These are phyloP conservation scores for Mactromeris polynyma DNA, from an alignment of 2,888 invertebrate species.

Conservation along the genomic window DNA sequence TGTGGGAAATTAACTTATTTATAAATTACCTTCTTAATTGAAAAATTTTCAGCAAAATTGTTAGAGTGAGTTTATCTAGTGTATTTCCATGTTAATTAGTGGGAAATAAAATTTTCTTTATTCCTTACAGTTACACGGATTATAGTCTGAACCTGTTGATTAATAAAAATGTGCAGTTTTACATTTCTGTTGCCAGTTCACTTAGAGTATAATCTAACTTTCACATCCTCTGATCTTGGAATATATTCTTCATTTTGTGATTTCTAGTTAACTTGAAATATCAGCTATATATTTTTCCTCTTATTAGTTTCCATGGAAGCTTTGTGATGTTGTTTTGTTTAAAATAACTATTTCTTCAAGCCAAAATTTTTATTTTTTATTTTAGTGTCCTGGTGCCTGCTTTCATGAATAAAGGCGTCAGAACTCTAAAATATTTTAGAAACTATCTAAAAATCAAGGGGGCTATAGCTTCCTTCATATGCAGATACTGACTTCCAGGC, in stretches of 20 bases:
- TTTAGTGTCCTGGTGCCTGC: background rate
- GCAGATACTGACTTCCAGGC: no score
- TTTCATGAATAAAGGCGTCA: background rate
- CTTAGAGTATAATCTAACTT: no score
- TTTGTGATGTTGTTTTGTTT: background rate
- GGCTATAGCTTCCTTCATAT: no score
- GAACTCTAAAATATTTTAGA: background rate
- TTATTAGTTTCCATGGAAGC: background rate
- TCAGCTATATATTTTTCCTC: background rate
- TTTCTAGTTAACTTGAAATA: background rate
- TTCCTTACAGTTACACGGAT: background rate
- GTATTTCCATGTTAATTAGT: background rate
- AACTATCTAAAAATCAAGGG: background rate
- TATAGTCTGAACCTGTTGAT: background rate
- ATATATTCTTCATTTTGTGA: background rate
- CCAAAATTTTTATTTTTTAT: background rate
- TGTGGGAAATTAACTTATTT: background rate
- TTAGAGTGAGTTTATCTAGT: background rate
- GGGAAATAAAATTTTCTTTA: background rate
- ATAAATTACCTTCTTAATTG: background rate
- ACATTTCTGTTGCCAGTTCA: background rate
- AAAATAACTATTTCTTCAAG: background rate
- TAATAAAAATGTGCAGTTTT: background rate
- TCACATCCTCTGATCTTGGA: background rate
- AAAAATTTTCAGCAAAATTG: background rate